These are phyloP conservation scores for Odontophorus gujanensis DNA, from an alignment of 2,113 vertebrate genomes.

Conservation along the genomic window DNA sequence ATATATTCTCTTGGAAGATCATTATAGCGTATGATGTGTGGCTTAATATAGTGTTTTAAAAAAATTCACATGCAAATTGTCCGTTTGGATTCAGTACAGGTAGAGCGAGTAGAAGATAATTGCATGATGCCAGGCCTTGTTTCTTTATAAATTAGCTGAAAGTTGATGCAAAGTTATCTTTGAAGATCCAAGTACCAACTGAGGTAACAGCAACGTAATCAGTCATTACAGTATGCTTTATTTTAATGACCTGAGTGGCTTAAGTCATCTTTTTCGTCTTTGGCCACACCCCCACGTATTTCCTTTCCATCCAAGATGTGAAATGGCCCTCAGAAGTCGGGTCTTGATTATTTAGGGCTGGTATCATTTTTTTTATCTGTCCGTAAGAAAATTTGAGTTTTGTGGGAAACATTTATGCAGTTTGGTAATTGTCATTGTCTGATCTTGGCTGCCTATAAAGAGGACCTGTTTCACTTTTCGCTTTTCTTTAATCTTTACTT, in stretches of 20 bases:
- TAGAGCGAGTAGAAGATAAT: background rate
- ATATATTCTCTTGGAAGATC: background rate
- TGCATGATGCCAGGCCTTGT: background rate
- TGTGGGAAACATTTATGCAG: background rate
- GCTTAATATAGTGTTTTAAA: background rate
- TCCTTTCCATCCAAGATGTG: background rate
- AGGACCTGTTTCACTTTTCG: background rate
- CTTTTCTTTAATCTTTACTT: background rate
- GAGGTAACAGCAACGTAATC: constrained; percentile 4
- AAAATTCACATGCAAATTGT: background rate
- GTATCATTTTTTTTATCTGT: background rate
- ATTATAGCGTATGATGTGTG: background rate
- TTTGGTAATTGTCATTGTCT: background rate
- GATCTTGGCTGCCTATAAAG: background rate
- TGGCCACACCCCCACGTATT: background rate
- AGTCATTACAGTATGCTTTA: background rate
- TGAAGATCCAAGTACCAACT: background rate
- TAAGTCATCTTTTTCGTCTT: constrained; percentile 37
- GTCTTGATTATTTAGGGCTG: fast-evolving
- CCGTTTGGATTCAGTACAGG: background rate
- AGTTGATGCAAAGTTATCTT: constrained; percentile 25
- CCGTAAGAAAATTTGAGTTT: background rate
- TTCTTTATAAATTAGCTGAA: constrained; percentile 22
- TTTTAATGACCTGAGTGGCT: constrained; percentile 14
- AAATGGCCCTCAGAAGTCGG: background rate